These are phyloP conservation scores for Lepisosteus osseus DNA, from an alignment of 2,113 vertebrate genomes.

Conservation along the genomic window DNA sequence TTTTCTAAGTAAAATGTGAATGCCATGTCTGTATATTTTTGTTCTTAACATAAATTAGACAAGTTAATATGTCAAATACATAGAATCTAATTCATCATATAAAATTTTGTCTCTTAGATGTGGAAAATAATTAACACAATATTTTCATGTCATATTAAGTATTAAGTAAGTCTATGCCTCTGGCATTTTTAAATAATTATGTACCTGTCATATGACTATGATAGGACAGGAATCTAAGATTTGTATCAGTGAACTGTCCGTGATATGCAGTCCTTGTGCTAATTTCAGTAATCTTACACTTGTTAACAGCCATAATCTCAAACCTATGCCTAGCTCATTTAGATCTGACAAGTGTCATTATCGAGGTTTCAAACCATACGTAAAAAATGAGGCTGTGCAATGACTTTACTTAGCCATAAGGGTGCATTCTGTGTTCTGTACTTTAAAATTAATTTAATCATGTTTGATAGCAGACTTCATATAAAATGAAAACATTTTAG, in stretches of 20 bases:
- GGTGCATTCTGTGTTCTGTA: neutral
- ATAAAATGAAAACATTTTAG: neutral
- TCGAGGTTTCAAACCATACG: conserved; percentile 1
- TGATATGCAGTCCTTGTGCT: neutral
- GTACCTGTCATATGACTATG: neutral
- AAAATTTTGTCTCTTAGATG: neutral
- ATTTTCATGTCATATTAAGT: no score
- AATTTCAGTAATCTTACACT: neutral
- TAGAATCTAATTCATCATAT: neutral
- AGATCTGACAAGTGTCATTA: neutral
- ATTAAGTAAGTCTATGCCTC: neutral
- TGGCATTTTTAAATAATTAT: conserved; percentile 7
- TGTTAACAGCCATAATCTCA: neutral
- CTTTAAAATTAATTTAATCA: conserved; percentile 1
- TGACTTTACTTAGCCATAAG: neutral
- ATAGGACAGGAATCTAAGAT: neutral
- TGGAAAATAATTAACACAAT: neutral
- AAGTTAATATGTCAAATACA: neutral
- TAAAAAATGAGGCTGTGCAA: conserved; percentile 5
- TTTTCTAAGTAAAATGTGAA: no score
- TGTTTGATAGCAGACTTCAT: neutral
- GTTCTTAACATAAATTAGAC: neutral
- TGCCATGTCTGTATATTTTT: no score
- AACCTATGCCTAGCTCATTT: conserved; percentile 1
- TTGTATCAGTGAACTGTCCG: neutral